phyloP scores from a whole-genome alignment of 1,140 invertebrate species.

The Drosophila trapezifrons region DNA sequence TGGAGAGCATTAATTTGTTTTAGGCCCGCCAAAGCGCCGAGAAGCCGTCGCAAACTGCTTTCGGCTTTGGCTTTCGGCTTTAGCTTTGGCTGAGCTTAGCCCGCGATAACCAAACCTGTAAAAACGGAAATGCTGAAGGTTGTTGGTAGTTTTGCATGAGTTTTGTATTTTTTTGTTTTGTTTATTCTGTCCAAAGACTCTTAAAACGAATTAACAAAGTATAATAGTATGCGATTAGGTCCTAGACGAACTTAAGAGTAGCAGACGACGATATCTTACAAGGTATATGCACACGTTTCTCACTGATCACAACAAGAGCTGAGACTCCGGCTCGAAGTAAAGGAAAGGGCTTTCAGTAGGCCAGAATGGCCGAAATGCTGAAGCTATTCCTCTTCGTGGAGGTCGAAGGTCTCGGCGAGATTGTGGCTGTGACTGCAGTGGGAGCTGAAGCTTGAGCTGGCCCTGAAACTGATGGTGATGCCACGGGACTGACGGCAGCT shows the following conservation, averaged over 20 bases:
- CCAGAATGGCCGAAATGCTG: constrained; percentile 81
- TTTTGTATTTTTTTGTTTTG: constrained; percentile 25
- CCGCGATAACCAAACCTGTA: constrained; percentile 62
- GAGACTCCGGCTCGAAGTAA: constrained; percentile 3
- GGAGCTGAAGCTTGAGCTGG: constrained; percentile 1
- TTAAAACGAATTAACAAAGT: constrained; percentile 77
- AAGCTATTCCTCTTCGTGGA: constrained; percentile 74
- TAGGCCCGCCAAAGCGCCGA: constrained; percentile 63
- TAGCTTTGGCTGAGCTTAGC: constrained; percentile 6
- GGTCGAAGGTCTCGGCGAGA: constrained; percentile 49
- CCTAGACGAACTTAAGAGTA: constrained; percentile 42
- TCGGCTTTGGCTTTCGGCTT: constrained; percentile 12
- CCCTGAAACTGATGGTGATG: neutral
- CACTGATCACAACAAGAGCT: constrained; percentile 57
- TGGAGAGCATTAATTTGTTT: constrained; percentile 79
- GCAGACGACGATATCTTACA: constrained; percentile 20
- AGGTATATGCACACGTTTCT: constrained; percentile 67
- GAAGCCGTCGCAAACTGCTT: constrained; percentile 39
- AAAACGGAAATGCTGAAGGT: constrained; percentile 75
- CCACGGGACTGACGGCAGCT: constrained; percentile 15
- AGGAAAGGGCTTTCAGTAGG: constrained; percentile 46
- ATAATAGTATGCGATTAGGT: constrained; percentile 24
- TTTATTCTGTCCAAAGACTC: constrained; percentile 36
- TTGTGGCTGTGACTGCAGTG: constrained; percentile 22
- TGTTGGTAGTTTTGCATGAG: constrained; percentile 36